These are phyloP conservation scores for Stomatorhinus walkeri DNA, from an alignment of 2,797 vertebrate genomes.

Conservation along the genomic window DNA sequence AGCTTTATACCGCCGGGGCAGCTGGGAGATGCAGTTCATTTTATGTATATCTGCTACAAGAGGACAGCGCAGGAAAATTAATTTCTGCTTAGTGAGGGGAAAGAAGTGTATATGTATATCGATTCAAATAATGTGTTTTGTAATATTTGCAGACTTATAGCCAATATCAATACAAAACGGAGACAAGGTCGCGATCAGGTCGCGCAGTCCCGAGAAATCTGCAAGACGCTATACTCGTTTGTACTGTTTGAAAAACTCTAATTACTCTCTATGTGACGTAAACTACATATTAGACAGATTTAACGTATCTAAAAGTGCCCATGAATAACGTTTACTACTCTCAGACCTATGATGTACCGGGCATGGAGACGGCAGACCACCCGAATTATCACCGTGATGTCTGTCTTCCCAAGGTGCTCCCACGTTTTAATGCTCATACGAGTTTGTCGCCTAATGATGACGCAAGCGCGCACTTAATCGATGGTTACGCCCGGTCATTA, in stretches of 20 bases:
- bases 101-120: not conserved
- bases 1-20: not conserved
- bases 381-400: not conserved
- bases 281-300: not conserved
- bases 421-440: not conserved
- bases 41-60: not conserved
- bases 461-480: constrained; percentile 63
- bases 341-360: not conserved
- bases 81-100: not conserved
- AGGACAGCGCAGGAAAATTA: not conserved
- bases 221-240: not conserved
- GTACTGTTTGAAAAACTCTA: not conserved
- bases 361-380: not conserved
- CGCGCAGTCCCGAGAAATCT: not conserved
- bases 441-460: constrained; percentile 65
- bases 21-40: not conserved
- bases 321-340: constrained; percentile 18
- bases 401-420: not conserved
- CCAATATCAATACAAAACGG: not conserved
- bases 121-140: not conserved
- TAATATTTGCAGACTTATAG: not conserved
- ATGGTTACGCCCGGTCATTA: constrained; percentile 66
- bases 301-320: not conserved
- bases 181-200: not conserved
- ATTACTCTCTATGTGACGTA: not conserved